Evolutionary conservation across 2,888 invertebrate species (phyloP), one percentile per base, ranked within the genome.

Genomic region (Augochlorella aurata): DNA sequence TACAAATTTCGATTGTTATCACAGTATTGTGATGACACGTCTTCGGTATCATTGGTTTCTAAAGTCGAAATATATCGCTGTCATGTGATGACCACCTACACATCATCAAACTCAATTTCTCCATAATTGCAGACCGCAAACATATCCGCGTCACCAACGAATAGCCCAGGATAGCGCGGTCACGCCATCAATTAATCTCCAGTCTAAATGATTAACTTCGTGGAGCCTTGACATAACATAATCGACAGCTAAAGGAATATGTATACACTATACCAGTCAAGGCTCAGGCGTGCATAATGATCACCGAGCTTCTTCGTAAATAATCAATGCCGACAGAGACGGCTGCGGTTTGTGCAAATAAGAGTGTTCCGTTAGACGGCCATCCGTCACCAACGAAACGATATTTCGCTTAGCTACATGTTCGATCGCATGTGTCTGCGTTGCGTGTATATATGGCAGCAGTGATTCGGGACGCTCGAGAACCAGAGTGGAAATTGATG

Each of bases 401-500:
- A 61, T 29, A 61, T 61, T 61, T 61, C 61, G 18, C 18, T 7
- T 38, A 38, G 38, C 38, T 38, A 7, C 38, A 38, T 38, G 7
- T 7, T 38, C 38, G 38, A 38, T 38, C 38, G 38, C 38, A 5
- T 38, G 38, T 38, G 38, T 38, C 38, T 38, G 38, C 7, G 38
- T 38, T 38, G 18, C 16, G 29, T 2, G 3, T 38, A 18, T 44
- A 18, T 10, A 38, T 10, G 54, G n/a, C 50, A 18, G 18, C 63
- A 38, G 38, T 63, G 63, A 63, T 63, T 63, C 63, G 63, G 10
- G 38, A 44, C 38, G 18, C 38, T 18, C 61, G 14, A 24, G 29
- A 61, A 16, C 61, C 61, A 72, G 54, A 47, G 67, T 61, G 67
- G 66, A 52, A 71, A 72, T 85, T 65, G 80, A 52, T 50, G 66